A percentile compares a stretch with the other conserved stretches of the same genome.
These are phyloP conservation scores for Phortica magna DNA, from an alignment of 2,888 invertebrate species.

Conservation along the genomic window DNA sequence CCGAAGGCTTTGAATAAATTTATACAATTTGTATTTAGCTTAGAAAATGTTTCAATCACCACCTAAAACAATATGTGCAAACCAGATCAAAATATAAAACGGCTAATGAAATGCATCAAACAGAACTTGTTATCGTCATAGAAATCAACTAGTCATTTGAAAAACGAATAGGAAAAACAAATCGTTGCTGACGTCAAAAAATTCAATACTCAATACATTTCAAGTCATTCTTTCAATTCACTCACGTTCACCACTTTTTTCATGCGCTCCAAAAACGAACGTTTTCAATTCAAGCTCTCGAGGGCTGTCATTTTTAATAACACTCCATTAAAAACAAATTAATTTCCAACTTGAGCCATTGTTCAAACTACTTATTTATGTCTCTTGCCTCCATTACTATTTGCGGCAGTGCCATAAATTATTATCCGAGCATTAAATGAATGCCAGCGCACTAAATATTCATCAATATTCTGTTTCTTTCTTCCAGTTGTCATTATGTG, in stretches of 20 bases:
- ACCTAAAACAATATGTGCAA: no score
- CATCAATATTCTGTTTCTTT: conserved; percentile 79
- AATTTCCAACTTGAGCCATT: conserved; percentile 31
- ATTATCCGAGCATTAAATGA: not conserved
- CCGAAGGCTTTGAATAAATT: no score
- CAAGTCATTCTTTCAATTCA: not conserved
- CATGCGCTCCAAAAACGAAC: not conserved
- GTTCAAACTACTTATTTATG: not conserved
- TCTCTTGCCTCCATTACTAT: not conserved
- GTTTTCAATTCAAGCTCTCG: not conserved
- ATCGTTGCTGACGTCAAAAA: conserved; percentile 4
- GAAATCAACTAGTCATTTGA: no score
- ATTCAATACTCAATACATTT: not conserved
- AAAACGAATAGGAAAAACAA: no score
- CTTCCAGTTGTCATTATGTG: conserved; percentile 96
- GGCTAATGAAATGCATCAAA: no score
- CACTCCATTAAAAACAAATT: conserved; percentile 11
- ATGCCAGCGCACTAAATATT: not conserved
- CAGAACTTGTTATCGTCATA: no score
- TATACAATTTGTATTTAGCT: no score
- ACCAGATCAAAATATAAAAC: no score
- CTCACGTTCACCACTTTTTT: not conserved
- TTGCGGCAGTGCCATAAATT: conserved; percentile 30
- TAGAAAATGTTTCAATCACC: no score
- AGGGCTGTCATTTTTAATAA: conserved; percentile 8